These are phyloP conservation scores for Balanococcus diminutus DNA, from an alignment of 2,888 invertebrate genomes.

Conservation along the genomic window DNA sequence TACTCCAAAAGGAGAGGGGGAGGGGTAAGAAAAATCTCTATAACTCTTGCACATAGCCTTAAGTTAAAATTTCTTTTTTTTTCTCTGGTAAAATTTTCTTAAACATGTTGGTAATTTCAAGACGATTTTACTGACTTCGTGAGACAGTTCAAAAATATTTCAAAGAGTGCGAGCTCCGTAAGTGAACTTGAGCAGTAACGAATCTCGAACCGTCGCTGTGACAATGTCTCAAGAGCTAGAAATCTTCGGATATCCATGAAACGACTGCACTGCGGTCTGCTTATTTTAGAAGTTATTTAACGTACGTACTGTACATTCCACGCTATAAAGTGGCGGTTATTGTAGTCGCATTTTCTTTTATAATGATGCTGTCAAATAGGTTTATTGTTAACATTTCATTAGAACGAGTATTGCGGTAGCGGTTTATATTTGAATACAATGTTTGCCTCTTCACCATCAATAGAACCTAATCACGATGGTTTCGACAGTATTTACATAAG, in stretches of 20 bases:
- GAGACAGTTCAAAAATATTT: too few species aligned
- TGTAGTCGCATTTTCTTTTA: slow-evolving; percentile 20
- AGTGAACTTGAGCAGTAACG: too few species aligned
- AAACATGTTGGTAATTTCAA: too few species aligned
- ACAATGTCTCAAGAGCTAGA: neutral
- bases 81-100: too few species aligned
- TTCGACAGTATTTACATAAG: slow-evolving; percentile 35
- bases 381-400: slow-evolving; percentile 43
- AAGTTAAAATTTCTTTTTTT: too few species aligned
- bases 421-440: slow-evolving; percentile 49
- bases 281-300: neutral
- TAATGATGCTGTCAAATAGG: slow-evolving; percentile 36
- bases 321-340: neutral
- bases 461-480: slow-evolving; percentile 34
- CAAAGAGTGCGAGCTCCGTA: too few species aligned
- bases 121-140: too few species aligned
- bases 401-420: slow-evolving; percentile 30
- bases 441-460: slow-evolving; percentile 24
- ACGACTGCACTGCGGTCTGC: neutral
- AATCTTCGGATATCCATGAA: neutral
- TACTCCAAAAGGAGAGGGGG: too few species aligned
- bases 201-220: neutral
- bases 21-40: too few species aligned
- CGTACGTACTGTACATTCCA: slow-evolving; percentile 20
- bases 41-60: too few species aligned